Evolutionary conservation across 92 coral and sea anemone genomes (phyloP).

Genomic region (Parazoanthus atlanticus): DNA sequence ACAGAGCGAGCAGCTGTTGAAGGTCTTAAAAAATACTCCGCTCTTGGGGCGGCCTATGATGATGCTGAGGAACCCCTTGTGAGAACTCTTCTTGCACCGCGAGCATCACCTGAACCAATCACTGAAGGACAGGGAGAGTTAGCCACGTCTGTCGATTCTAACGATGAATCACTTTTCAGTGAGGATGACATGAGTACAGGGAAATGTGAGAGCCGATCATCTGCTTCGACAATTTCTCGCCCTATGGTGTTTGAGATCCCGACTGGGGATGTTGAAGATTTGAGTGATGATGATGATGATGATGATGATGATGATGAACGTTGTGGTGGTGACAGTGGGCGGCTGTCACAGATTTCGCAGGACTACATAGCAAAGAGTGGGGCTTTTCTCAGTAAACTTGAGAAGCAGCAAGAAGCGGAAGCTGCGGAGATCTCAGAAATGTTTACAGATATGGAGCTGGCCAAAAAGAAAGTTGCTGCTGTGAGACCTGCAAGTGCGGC

Average conservation of each 20-base stretch:
- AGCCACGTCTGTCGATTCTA: constrained; percentile 6
- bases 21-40: constrained; percentile 81
- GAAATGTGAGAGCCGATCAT: constrained; percentile 32
- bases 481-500: constrained; percentile 42
- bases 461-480: constrained; percentile 50
- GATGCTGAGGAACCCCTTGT: constrained; percentile 9
- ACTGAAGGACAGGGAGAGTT: constrained; percentile 32
- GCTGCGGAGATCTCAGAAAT: constrained; percentile 71
- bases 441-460: constrained; percentile 66
- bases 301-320: constrained; percentile 48
- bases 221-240: constrained; percentile 42
- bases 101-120: constrained; percentile 70
- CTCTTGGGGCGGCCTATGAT: constrained; percentile 54
- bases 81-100: constrained; percentile 64
- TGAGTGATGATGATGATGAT: constrained; percentile 58
- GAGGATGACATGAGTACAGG: constrained; percentile 54
- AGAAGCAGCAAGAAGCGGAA: constrained; percentile 58
- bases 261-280: constrained; percentile 64
- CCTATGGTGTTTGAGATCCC: constrained; percentile 82
- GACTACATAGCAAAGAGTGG: constrained; percentile 77
- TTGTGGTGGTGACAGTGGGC: constrained; percentile 5
- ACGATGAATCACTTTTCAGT: constrained; percentile 51
- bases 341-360: constrained; percentile 52
- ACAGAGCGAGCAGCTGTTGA: constrained; percentile 54
- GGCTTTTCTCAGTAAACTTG: constrained; percentile 59